Base-by-base conservation (phyloP, 2,888 invertebrate species). In the Tipula vernalis region DNA sequence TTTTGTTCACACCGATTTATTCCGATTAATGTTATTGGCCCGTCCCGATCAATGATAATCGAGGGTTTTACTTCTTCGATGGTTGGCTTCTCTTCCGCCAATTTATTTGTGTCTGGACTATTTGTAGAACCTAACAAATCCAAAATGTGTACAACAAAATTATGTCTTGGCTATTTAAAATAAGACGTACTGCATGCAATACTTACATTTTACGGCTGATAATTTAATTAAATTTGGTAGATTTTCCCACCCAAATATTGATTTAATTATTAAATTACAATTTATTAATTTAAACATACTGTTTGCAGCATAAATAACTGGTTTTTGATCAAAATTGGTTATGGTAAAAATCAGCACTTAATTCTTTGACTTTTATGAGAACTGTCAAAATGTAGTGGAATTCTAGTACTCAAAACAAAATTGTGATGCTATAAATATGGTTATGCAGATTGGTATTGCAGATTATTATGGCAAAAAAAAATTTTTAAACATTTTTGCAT, bases 1-100 rank as follows among this genome's bases (percentile, higher is more conserved):
- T 97, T 94, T 89, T 95, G 95, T 44, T 94, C 92, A 10, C 97
- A 96, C 12, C 97, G 93, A 90, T 98, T 98, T 87, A 99, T 96
- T n/a, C 96, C 97, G 87, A 99, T 95, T 86, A 96, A 93, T 41
- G 95, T 95, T 13, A 98, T 92, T 36, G 93, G 91, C 8, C 94
- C 94, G 87, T 94, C 92, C 88, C 94, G 94, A 87, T 95, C 95
- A 1, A 91, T 88, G 5, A 94, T 89, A 3, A 94, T 10, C 4
- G 85, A 8, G 4, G 41, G 84, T 85, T 85, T 85, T n/a, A 6
- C 36, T 36, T 36, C 5, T 13, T 8, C 5, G 5, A 36, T 12
- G 12, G 36, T 13, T 12, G 83, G 39, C 1, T 85, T 85, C 1
- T n/a, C 15, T 8, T 85, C 84, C 1, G 0, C n/a, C 15, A 39